Evolutionary conservation across 2,113 vertebrate species (phyloP).

Genomic region (Colinus virginianus): DNA sequence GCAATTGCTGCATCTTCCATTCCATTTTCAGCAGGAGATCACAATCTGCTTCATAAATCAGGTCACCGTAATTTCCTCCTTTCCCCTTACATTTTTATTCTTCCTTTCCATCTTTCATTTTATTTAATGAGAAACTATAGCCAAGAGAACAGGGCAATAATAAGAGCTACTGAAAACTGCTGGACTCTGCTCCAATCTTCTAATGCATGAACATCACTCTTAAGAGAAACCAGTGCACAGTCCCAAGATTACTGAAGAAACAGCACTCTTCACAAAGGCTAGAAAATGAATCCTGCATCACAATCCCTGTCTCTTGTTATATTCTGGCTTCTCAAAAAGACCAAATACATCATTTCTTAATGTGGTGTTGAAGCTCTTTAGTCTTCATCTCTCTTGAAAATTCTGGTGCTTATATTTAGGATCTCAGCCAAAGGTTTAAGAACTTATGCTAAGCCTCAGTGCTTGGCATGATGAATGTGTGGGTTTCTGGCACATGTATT

Average conservation of each 20-base stretch:
- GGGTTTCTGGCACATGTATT: conserved; percentile 13
- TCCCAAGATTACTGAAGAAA: not conserved
- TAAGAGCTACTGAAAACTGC: not conserved
- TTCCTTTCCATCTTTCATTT: not conserved
- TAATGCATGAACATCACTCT: not conserved
- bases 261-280: not conserved
- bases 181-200: not conserved
- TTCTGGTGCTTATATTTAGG: conserved; percentile 34
- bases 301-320: not conserved
- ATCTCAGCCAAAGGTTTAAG: conserved; percentile 16
- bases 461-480: not conserved
- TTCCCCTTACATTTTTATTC: not conserved
- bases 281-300: not conserved
- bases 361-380: not conserved
- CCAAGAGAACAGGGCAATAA: not conserved
- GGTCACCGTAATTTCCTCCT: not conserved
- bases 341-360: not conserved
- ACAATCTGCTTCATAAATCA: not conserved
- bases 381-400: conserved; percentile 6
- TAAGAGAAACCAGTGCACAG: not conserved
- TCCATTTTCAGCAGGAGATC: not conserved
- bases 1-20: not conserved
- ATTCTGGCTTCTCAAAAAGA: not conserved
- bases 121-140: not conserved
- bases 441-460: not conserved